Base-by-base conservation (phyloP, 2,888 invertebrate species). In the Noctua janthina region DNA sequence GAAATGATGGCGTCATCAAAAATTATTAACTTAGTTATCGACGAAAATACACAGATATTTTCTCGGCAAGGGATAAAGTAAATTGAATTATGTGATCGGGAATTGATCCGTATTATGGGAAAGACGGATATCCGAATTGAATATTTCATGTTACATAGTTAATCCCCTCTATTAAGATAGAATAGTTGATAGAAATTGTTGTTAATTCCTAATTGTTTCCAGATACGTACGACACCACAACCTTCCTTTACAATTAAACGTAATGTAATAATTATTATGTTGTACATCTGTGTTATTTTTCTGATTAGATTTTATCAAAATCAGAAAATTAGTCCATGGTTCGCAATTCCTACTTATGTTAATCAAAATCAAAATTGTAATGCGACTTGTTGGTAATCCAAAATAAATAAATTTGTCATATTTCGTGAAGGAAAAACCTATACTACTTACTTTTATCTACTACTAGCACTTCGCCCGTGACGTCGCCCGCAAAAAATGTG, bases 21-120 rank as follows among this genome's bases (percentile, higher is more conserved):
- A 94, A 94, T 94, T 94, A 94, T 93, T 93, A 94, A 94, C 94
- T 93, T 92, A 92, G 91, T 94, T 93, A 94, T 94, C 92, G 90
- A 86, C 87, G 91, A 92, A 93, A 93, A 94, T 93, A 93, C 92
- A 92, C 91, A 91, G 91, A 91, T 92, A 93, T 95, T 95, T 95
- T 93, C 93, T 91, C 71, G 89, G 92, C 87, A 92, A 93, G 91
- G 95, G 94, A 93, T 95, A 93, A 94, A 91, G 92, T 89, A 93
- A 94, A 94, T 95, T 94, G 93, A 94, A 95, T 95, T 94, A 94
- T 93, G 92, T 92, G 93, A 92, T 94, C 91, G 92, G 90, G 90
- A 91, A 95, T 93, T 93, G 94, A 94, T 93, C 92, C 91, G 89
- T 90, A 92, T 91, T 91, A 91, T 90, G 91, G 91, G 91, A 89